Conservation (phyloP, 1,140 invertebrate species). For the Araneus ventricosus region DNA sequence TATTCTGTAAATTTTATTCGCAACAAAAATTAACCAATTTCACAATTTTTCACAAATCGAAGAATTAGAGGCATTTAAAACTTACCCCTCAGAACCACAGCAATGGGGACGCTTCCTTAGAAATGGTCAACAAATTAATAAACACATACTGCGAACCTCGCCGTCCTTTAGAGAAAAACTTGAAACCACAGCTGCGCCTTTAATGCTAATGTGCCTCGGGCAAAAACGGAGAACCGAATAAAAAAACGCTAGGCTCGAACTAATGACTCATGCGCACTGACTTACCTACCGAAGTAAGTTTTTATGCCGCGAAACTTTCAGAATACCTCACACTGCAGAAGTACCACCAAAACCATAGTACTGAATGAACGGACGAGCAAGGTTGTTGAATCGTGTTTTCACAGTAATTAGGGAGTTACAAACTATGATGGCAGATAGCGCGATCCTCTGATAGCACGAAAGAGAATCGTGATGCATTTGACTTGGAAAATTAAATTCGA, state of each 20-base stretch:
- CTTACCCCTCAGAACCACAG: not conserved
- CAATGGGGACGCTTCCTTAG: not conserved
- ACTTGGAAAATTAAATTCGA: not conserved
- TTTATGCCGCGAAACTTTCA: not conserved
- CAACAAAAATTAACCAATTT: not conserved
- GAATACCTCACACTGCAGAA: not conserved
- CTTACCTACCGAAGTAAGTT: not conserved
- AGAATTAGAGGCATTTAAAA: not conserved
- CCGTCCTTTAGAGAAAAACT: not conserved
- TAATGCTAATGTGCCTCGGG: not conserved
- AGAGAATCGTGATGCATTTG: not conserved
- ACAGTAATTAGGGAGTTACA: not conserved
- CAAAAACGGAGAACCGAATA: not conserved
- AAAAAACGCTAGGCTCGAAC: not conserved
- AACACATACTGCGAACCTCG: not conserved
- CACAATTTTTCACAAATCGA: not conserved
- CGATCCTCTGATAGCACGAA: not conserved
- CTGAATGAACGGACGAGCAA: not conserved
- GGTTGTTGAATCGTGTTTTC: conserved; percentile 6
- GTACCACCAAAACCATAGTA: no score
- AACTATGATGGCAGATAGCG: not conserved
- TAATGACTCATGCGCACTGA: conserved; percentile 5
- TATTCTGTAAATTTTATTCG: no score
- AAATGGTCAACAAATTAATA: not conserved
- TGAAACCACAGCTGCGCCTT: not conserved